These are phyloP conservation scores for Eilema depressum DNA, from an alignment of 2,888 invertebrate genomes.

Conservation along the genomic window DNA sequence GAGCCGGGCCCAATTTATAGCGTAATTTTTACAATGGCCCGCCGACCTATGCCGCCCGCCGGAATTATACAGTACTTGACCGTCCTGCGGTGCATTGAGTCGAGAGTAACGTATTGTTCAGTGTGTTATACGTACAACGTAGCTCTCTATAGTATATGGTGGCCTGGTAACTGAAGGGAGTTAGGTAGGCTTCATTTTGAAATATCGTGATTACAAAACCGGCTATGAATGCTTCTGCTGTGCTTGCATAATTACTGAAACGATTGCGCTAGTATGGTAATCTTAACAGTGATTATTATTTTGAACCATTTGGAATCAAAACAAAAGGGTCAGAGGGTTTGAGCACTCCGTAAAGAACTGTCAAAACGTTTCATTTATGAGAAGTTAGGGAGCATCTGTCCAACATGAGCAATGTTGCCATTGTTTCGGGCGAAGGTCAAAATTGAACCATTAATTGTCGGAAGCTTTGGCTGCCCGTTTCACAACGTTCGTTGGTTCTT, in stretches of 20 bases:
- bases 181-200: constrained; percentile 5
- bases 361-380: constrained; percentile 2
- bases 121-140: constrained; percentile 11
- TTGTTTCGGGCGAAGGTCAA: neutral
- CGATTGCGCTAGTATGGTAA: neutral
- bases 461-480: neutral
- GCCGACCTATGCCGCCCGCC: constrained; percentile 58
- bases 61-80: constrained; percentile 61
- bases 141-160: constrained; percentile 17
- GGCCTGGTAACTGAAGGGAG: constrained; percentile 18
- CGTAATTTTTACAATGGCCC: constrained; percentile 81
- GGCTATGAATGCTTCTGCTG: neutral
- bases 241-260: neutral
- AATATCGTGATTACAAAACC: neutral
- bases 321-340: neutral
- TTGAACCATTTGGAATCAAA: neutral
- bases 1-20: constrained; percentile 73
- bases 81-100: constrained; percentile 29
- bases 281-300: neutral
- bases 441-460: neutral
- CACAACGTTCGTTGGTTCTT: neutral
- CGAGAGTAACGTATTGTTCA: constrained; percentile 22
- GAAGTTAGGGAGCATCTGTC: neutral
- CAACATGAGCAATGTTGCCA: neutral
- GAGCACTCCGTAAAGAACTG: constrained; percentile 2